Percentiles rank a stretch among this genome's conserved stretches.
Conservation (phyloP, 2,113 vertebrate genomes). For the Hippocampus abdominalis region DNA sequence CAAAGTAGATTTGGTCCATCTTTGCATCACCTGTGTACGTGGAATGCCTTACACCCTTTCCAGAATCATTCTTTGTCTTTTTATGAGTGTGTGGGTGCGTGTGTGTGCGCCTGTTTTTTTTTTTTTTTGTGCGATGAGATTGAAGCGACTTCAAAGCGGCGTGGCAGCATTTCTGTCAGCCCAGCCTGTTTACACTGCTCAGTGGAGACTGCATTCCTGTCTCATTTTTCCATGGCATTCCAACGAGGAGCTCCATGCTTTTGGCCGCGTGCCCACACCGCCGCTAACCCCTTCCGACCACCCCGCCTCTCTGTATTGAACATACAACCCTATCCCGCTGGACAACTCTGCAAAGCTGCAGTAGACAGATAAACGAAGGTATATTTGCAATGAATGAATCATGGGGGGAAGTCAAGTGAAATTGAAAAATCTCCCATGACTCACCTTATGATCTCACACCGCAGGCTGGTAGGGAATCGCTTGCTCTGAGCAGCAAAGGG, state of each 20-base stretch:
- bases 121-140: constrained; percentile 19
- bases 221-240: constrained; percentile 77
- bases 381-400: too few species aligned
- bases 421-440: too few species aligned
- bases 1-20: too few species aligned
- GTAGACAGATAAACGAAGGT: too few species aligned
- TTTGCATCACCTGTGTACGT: not conserved
- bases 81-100: constrained; percentile 20
- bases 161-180: constrained; percentile 62
- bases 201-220: constrained; percentile 75
- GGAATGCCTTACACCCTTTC: not conserved
- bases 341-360: too few species aligned
- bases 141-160: constrained; percentile 71
- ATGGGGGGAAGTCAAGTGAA: too few species aligned
- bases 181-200: constrained; percentile 76
- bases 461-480: not conserved
- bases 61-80: not conserved
- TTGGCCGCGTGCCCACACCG: constrained; percentile 61
- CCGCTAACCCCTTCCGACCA: constrained; percentile 31
- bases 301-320: constrained; percentile 16
- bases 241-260: constrained; percentile 61
- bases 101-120: not conserved
- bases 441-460: too few species aligned
- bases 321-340: constrained; percentile 16
- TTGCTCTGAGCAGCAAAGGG: constrained; percentile 41